These are phyloP conservation scores for Darevskia nairensis DNA, from an alignment of 2,797 vertebrate genomes.

Conservation along the genomic window DNA sequence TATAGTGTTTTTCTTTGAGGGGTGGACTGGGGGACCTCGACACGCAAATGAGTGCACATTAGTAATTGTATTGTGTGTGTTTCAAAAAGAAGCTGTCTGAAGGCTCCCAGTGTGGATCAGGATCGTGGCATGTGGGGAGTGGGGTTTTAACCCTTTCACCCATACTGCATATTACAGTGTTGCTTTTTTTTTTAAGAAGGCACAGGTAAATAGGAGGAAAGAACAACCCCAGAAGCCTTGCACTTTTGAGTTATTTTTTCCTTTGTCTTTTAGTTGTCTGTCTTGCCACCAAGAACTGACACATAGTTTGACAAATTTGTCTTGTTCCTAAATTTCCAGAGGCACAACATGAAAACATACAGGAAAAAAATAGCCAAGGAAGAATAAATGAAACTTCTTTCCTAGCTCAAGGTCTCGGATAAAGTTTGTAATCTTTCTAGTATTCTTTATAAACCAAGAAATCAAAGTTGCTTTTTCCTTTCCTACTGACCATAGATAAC, in stretches of 20 bases:
- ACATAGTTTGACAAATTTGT: conserved; percentile 45
- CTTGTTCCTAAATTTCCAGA: conserved; percentile 49
- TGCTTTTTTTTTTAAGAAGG: conserved; percentile 25
- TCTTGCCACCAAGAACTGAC: not conserved
- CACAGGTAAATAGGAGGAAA: not conserved
- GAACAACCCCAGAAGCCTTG: not conserved
- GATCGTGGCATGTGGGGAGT: no score
- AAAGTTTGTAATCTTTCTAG: conserved; percentile 62
- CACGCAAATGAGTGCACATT: no score
- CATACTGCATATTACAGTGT: not conserved
- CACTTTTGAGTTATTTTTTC: conserved; percentile 19
- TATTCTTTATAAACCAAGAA: conserved; percentile 49
- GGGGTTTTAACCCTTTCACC: no score
- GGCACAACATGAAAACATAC: conserved; percentile 44
- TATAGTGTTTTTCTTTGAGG: no score
- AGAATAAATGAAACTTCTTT: conserved; percentile 49
- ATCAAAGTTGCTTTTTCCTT: conserved; percentile 20
- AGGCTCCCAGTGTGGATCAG: no score
- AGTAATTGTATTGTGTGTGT: no score
- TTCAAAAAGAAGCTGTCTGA: no score
- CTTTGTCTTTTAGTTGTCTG: conserved; percentile 24
- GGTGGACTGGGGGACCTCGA: no score
- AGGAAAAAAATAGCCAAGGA: conserved; percentile 27
- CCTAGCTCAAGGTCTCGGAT: conserved; percentile 58
- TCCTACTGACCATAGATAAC: conserved; percentile 28